Base-by-base conservation (phyloP, 2,113 vertebrate species). In the Heptranchias perlo region DNA sequence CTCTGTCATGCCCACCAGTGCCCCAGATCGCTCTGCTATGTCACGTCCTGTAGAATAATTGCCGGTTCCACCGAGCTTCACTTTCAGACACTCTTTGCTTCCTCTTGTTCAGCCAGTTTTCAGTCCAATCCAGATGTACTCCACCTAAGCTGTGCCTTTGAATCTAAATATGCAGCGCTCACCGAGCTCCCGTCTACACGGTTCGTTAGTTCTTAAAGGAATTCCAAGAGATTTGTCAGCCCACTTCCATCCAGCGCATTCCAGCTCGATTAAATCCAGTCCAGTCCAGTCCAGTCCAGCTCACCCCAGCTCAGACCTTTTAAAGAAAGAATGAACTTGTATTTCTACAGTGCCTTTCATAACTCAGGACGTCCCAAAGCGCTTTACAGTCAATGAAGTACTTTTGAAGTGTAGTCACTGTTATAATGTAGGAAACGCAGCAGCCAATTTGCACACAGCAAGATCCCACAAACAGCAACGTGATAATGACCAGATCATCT, bases 201-300 rank as follows among this genome's bases (percentile, higher is more conserved):
- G 89, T 54, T 93, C 58, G 61, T 62, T 64, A 62, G n/a, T 62
- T 92, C 14, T 62, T 39, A 93, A 93, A 93, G 54, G 6, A 64
- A 93, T 62, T 62, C n/a, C 89, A 62, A 62, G 58, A 93, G 58
- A 62, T n/a, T 64, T 93, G 89, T 93, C 89, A 64, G 35, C 16
- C 61, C n/a, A 23, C 4, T 23, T 93, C 18, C 58, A 62, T 93
- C 35, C 6, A 62, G 7, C 0, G 28, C 86, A 35, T 54, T 89
- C 28, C 86, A 58, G 49, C 86, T 89, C 13, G 25, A 58, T 89
- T 31, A 89, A 58, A 89, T 89, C 86, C 28, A 54, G 52, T 87
- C 84, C 18, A 67, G 23, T 28, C 65, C 65, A 78, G 16, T 78
- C 73, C n/a, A 4, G 73, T 82, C 14, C 39, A 47, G 39, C 44